These are phyloP conservation scores for Fistularia tabacaria DNA, from an alignment of 2,797 vertebrate genomes.

Conservation along the genomic window DNA sequence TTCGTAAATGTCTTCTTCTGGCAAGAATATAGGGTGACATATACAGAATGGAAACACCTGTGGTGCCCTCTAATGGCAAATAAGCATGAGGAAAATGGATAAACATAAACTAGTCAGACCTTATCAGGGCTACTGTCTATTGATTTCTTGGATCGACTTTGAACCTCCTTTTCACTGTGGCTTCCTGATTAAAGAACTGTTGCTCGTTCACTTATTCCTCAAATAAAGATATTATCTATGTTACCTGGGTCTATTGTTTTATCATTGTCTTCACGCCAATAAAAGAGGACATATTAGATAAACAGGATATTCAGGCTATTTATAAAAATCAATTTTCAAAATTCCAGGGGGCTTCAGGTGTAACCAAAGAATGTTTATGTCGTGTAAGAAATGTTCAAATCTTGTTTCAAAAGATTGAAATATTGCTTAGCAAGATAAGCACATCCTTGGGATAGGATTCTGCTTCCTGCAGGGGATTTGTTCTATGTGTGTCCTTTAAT, in stretches of 20 bases:
- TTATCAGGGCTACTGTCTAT: slow-evolving; percentile 68
- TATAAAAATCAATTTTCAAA: neutral
- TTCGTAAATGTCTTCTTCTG: neutral
- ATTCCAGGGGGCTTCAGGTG: no score
- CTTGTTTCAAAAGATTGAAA: no score
- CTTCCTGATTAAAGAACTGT: slow-evolving; percentile 42
- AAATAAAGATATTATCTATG: slow-evolving; percentile 10
- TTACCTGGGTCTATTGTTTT: slow-evolving; percentile 20
- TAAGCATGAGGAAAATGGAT: slow-evolving; percentile 13
- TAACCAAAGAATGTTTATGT: no score
- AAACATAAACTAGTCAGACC: slow-evolving; percentile 19
- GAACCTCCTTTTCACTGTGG: slow-evolving; percentile 44
- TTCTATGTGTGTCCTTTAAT: slow-evolving; percentile 31
- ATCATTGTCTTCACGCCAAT: slow-evolving; percentile 8
- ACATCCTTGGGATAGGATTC: neutral
- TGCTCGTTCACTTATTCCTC: slow-evolving; percentile 21
- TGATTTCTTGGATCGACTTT: slow-evolving; percentile 57
- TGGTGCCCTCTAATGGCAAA: slow-evolving; percentile 53
- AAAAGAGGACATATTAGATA: neutral
- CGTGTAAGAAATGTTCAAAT: no score
- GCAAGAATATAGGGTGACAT: slow-evolving; percentile 15
- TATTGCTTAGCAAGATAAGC: no score
- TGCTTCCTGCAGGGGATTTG: slow-evolving; percentile 15
- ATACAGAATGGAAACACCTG: slow-evolving; percentile 24
- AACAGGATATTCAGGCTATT: neutral